These are phyloP conservation scores for Onychomys arenicola DNA, from an alignment of 2,797 vertebrate species.

Conservation along the genomic window DNA sequence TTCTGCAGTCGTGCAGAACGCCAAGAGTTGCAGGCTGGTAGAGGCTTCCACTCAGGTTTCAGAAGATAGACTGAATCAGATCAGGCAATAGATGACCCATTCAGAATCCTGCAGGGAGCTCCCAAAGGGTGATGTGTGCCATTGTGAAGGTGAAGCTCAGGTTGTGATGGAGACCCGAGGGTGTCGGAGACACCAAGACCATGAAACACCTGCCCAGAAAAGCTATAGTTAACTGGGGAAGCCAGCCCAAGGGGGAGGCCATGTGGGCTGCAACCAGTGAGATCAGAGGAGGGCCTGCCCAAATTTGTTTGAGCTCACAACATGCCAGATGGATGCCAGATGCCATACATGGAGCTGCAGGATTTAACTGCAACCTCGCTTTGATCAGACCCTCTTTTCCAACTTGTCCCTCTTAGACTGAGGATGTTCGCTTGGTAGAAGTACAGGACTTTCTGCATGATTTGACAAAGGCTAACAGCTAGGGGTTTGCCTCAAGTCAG, in stretches of 20 bases:
- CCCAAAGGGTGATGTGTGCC: neutral
- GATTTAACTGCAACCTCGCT: neutral
- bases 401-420: neutral
- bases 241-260: neutral
- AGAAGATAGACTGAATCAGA: neutral
- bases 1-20: neutral
- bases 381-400: neutral
- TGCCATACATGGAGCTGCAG: neutral
- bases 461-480: neutral
- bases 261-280: neutral
- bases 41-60: neutral
- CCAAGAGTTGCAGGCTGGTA: neutral
- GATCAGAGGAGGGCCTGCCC: neutral
- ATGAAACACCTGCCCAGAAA: neutral
- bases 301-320: neutral
- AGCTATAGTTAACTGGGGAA: neutral
- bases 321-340: neutral
- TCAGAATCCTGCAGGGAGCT: too few species aligned
- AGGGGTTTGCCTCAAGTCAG: neutral
- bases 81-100: neutral
- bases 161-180: neutral
- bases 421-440: neutral
- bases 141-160: neutral
- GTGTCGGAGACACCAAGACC: neutral
- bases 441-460: neutral